Evolutionary conservation across 37 sponge, comb jelly and placozoan genomes (phyloP).

Genomic region (Crambe crambe): DNA sequence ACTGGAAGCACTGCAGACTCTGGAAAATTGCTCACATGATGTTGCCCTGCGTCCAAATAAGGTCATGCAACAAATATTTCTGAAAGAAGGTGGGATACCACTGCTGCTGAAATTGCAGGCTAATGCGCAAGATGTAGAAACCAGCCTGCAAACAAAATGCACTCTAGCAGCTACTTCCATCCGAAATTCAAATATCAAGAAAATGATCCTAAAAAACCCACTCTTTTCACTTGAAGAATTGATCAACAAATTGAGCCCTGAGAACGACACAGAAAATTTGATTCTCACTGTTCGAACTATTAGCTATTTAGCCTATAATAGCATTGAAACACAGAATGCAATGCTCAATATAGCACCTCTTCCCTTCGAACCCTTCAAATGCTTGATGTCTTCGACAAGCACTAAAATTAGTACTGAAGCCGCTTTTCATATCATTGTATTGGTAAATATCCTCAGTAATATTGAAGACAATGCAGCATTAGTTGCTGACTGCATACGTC

Average conservation of each 20-base stretch:
- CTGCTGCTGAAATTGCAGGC: constrained; percentile 18
- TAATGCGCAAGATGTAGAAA: neutral
- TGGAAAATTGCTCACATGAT: constrained; percentile 24
- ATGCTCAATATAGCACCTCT: neutral
- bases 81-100: constrained; percentile 10
- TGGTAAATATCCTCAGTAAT: neutral
- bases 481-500: neutral
- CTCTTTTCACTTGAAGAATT: constrained; percentile 12
- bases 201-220: constrained; percentile 4
- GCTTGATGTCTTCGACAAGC: neutral
- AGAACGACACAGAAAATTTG: neutral
- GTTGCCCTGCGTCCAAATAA: constrained; percentile 28
- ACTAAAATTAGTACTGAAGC: neutral
- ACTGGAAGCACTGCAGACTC: constrained; percentile 7
- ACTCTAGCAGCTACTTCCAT: constrained; percentile 27
- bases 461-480: neutral
- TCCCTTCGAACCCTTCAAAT: neutral
- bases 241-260: neutral
- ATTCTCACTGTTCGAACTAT: neutral
- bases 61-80: neutral
- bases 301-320: constrained; percentile 30
- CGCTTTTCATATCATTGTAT: constrained; percentile 23
- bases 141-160: constrained; percentile 11
- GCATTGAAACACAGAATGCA: constrained; percentile 9
- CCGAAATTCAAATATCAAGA: neutral